Evolutionary conservation across 2,113 vertebrate genomes (phyloP).

Genomic region (Oryctolagus cuniculus): DNA sequence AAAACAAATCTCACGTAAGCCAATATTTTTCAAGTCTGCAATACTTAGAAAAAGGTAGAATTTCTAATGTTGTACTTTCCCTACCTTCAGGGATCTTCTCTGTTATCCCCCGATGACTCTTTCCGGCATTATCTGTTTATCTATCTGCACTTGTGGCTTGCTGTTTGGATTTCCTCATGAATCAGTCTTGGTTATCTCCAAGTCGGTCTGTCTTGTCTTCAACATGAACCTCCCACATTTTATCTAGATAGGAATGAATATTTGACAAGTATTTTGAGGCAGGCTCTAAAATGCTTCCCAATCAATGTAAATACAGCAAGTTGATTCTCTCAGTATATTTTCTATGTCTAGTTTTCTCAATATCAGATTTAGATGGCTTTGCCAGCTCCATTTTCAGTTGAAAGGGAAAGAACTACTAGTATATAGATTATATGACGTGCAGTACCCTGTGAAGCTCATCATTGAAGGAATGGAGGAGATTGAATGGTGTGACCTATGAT

Average conservation of each 20-base stretch:
- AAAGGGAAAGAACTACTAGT: slow-evolving; percentile 63
- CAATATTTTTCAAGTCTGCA: slow-evolving; percentile 23
- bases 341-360: slow-evolving; percentile 45
- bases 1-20: neutral
- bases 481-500: slow-evolving; percentile 64
- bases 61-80: neutral
- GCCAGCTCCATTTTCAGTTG: slow-evolving; percentile 35
- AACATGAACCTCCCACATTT: slow-evolving; percentile 2
- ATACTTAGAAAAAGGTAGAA: neutral
- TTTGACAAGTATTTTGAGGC: neutral
- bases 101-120: neutral
- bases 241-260: slow-evolving; percentile 25
- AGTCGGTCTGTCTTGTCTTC: neutral
- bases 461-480: slow-evolving; percentile 54
- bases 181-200: slow-evolving; percentile 11
- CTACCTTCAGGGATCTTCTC: neutral
- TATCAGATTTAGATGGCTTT: slow-evolving; percentile 53
- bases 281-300: slow-evolving; percentile 31
- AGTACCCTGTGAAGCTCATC: slow-evolving; percentile 58
- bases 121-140: neutral
- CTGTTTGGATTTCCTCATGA: slow-evolving; percentile 31
- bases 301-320: slow-evolving; percentile 21
- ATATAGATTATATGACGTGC: slow-evolving; percentile 64
- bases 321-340: slow-evolving; percentile 61
- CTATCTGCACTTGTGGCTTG: slow-evolving; percentile 23